Conservation (phyloP, 2,888 invertebrate species). For the Plutella xylostella region DNA sequence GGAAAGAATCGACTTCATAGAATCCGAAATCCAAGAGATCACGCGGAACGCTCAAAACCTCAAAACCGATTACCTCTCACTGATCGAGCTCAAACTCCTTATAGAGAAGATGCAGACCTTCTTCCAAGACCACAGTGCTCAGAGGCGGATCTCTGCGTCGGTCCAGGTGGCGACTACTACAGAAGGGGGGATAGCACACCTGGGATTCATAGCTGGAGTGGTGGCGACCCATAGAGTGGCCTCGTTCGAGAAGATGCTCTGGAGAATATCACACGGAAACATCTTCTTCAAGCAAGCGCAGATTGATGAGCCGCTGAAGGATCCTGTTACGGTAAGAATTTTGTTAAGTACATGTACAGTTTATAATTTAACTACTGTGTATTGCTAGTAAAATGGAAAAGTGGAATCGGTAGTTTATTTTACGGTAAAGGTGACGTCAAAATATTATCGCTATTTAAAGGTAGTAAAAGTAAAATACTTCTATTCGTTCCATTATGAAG, state of each 20-base stretch:
- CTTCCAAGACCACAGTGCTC: constrained; percentile 73
- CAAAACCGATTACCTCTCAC: constrained; percentile 51
- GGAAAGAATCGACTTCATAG: constrained; percentile 64
- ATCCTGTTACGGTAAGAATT: constrained; percentile 58
- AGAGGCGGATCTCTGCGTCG: constrained; percentile 55
- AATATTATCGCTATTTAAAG: no score
- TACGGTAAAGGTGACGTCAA: no score
- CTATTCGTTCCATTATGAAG: no score
- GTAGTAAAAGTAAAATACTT: no score
- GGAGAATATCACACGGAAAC: constrained; percentile 63
- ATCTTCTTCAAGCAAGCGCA: constrained; percentile 63
- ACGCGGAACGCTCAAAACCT: constrained; percentile 58
- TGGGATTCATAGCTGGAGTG: constrained; percentile 59
- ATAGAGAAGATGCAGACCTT: constrained; percentile 60
- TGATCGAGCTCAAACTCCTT: constrained; percentile 51
- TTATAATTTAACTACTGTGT: no score
- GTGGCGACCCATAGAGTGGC: constrained; percentile 52
- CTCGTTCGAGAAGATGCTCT: constrained; percentile 58
- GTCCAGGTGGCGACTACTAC: constrained; percentile 34
- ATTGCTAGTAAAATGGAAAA: no score
- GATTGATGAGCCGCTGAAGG: constrained; percentile 51
- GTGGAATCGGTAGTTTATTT: no score
- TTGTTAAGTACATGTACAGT: no score
- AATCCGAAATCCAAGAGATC: constrained; percentile 63
- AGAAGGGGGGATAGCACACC: constrained; percentile 50